Evolutionary conservation across 2,888 invertebrate genomes (phyloP).

Genomic region (Parelbella ahira): DNA sequence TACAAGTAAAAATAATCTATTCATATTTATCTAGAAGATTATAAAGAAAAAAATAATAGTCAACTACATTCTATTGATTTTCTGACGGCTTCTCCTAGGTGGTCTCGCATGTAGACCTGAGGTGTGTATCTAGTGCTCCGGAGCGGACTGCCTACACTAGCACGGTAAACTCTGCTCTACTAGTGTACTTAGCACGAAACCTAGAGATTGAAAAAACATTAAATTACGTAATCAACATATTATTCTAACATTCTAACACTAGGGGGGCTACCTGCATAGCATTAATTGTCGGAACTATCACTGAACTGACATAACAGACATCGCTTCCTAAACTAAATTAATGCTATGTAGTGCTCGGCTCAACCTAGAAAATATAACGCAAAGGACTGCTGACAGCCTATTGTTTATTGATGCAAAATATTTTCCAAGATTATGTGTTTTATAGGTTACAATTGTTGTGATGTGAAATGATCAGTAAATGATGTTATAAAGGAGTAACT

Average conservation of each 20-base stretch:
- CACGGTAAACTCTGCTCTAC: slow-evolving; percentile 75
- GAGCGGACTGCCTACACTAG: slow-evolving; percentile 81
- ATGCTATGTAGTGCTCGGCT: slow-evolving; percentile 68
- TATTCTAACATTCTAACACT: slow-evolving; percentile 54
- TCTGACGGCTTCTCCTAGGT: slow-evolving; percentile 76
- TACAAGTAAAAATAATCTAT: slow-evolving; percentile 68
- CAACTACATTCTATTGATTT: slow-evolving; percentile 68
- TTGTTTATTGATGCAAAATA: slow-evolving; percentile 29
- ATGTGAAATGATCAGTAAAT: slow-evolving; percentile 33
- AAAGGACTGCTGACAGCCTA: slow-evolving; percentile 38
- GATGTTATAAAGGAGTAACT: slow-evolving; percentile 38
- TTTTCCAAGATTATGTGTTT: slow-evolving; percentile 10
- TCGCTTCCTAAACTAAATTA: slow-evolving; percentile 58
- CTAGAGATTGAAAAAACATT: slow-evolving; percentile 80
- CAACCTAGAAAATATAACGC: slow-evolving; percentile 40
- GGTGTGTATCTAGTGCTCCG: slow-evolving; percentile 78
- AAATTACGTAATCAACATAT: slow-evolving; percentile 47
- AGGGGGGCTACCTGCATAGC: slow-evolving; percentile 66
- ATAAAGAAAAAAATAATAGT: slow-evolving; percentile 55
- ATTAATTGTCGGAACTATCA: slow-evolving; percentile 64
- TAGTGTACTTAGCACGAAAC: slow-evolving; percentile 81
- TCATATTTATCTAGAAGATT: slow-evolving; percentile 54
- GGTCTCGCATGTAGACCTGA: slow-evolving; percentile 74
- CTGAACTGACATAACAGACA: slow-evolving; percentile 34
- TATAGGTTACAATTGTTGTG: slow-evolving; percentile 29